Evolutionary conservation across 2,113 vertebrate species (phyloP), one percentile per base, ranked within the genome.

Genomic region (Capreolus pygargus): DNA sequence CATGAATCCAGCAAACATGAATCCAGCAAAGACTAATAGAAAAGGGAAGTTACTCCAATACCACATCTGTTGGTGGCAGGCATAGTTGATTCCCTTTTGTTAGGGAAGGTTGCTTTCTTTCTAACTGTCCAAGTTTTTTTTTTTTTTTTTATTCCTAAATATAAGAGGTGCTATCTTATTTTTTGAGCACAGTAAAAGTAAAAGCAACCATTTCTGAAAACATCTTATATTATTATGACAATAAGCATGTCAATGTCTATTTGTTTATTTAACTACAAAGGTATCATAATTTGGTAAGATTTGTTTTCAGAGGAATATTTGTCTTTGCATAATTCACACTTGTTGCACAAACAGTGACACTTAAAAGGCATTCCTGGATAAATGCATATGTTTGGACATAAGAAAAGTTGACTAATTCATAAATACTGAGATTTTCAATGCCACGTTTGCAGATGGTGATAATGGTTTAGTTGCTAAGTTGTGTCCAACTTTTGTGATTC

Each of bases 121-220:
- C 83, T 81, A 91, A 30, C 21, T 64, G 25, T 45, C 39, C 61
- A n/a, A 60, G 23, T 54, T 36, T 27, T 47, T 15, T 16, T 6
- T 6, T 50, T 17, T 50, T 98, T 81, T 54, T 7, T 21, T 89
- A 83, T 61, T 89, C 55, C 81, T 96, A 61, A 94, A 55, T 86
- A 60, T 10, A 50, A 10, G 43, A 60, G 23, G 21, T 52, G 78
- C 21, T 57, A 76, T 45, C 30, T 90, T 23, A 52, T 21, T 64
- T 95, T 89, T 58, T 95, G 57, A 96, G 55, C 30, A 57, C 84
- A 7, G 43, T 95, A 95, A 94, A 87, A 78, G 74, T 94, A 90
- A 89, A 94, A 90, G 17, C 67, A 94, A 83, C 27, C n/a, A 61
- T 85, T 96, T 96, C 76, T 89, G 33, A 95, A 96, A 93, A 60